These are phyloP conservation scores for Ctenicera cuprea DNA, from an alignment of 2,888 invertebrate genomes.

Conservation along the genomic window DNA sequence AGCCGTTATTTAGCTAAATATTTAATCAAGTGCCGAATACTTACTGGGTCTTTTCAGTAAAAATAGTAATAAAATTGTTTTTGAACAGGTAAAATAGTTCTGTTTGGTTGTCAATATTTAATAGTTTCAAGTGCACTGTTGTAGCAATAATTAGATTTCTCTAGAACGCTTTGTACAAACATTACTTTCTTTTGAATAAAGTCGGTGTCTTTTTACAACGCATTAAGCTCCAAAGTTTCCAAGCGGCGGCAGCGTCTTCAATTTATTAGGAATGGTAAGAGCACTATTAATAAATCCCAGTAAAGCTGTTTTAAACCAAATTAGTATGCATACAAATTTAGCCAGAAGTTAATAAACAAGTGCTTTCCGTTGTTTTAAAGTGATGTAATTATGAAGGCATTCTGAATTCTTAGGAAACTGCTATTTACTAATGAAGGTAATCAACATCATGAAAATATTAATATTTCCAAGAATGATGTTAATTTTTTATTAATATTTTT, in stretches of 20 bases:
- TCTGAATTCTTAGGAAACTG: not conserved
- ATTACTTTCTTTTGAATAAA: not conserved
- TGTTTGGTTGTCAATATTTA: no score
- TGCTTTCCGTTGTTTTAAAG: slow-evolving; percentile 22
- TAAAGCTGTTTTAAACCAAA: not conserved
- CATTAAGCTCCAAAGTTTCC: not conserved
- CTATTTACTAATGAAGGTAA: slow-evolving; percentile 8
- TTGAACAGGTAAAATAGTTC: no score
- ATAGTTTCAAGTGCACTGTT: no score
- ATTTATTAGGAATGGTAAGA: slow-evolving; percentile 25
- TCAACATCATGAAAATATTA: slow-evolving; percentile 6
- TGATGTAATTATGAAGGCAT: slow-evolving; percentile 22
- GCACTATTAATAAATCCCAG: slow-evolving; percentile 21
- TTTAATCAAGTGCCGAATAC: no score
- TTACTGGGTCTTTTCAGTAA: no score
- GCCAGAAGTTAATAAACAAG: slow-evolving; percentile 24
- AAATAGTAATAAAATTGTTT: no score
- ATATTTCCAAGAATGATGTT: not conserved
- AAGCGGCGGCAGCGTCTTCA: not conserved
- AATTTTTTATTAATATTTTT: not conserved
- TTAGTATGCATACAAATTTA: slow-evolving; percentile 9
- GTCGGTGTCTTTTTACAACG: not conserved
- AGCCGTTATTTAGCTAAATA: no score
- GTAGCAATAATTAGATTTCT: no score
- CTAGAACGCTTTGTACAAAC: not conserved